Conservation (phyloP, 2,888 invertebrate species). For the Pristionchus arcanus region DNA sequence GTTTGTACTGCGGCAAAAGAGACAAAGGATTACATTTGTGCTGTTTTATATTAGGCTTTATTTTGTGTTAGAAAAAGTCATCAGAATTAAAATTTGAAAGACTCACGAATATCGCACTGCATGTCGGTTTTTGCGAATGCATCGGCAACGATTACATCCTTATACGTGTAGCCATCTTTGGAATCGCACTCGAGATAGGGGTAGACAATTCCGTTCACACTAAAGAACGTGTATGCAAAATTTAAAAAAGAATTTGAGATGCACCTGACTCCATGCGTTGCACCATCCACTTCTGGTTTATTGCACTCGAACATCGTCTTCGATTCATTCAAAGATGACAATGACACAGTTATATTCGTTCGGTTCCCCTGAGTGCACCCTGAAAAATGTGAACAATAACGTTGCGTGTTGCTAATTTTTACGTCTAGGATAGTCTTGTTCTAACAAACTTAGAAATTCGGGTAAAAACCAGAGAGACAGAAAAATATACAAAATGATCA, state of each 20-base stretch:
- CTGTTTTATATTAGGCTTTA: no score
- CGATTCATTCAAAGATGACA: not conserved
- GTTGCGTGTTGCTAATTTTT: no score
- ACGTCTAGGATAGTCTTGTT: no score
- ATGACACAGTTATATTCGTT: not conserved
- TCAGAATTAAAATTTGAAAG: not conserved
- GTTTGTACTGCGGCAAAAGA: no score
- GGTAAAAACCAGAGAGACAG: no score
- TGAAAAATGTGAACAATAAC: not conserved
- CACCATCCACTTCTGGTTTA: not conserved
- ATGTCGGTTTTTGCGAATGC: not conserved
- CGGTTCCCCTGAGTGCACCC: not conserved
- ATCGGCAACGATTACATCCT: not conserved
- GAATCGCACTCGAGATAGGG: not conserved
- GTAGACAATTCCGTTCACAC: not conserved
- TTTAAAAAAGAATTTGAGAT: no score
- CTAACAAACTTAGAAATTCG: no score
- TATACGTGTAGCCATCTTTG: not conserved
- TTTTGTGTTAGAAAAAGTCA: no score
- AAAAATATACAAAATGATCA: no score
- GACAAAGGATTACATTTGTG: no score
- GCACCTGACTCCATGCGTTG: not conserved
- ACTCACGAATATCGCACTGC: not conserved
- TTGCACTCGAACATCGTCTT: not conserved
- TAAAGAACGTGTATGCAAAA: not conserved